phyloP scores from a whole-genome alignment of 2,113 vertebrate genomes.

The Chauna torquata region DNA sequence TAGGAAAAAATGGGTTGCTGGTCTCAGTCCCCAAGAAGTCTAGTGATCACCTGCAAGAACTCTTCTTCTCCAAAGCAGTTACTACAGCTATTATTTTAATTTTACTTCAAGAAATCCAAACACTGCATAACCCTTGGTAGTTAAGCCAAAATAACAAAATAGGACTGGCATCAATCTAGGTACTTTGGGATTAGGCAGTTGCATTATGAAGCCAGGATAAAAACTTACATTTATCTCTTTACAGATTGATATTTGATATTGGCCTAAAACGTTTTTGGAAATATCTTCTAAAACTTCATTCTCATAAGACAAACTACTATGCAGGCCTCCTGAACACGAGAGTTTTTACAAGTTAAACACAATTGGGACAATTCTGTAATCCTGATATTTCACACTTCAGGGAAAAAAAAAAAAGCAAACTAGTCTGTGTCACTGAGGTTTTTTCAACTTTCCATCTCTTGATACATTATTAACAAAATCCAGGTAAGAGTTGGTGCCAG shows the following conservation, averaged over 20 bases:
- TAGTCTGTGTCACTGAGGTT: background rate
- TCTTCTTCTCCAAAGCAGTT: background rate
- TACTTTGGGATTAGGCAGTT: background rate
- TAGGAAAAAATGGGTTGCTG: background rate
- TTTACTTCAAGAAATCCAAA: background rate
- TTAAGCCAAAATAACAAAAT: background rate
- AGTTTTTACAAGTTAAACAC: background rate
- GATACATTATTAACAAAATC: background rate
- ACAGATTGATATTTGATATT: background rate
- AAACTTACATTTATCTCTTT: background rate
- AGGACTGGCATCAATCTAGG: background rate
- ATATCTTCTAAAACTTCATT: background rate
- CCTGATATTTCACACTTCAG: background rate
- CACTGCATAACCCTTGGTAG: background rate
- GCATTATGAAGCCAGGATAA: conserved; percentile 31
- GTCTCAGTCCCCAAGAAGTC: background rate
- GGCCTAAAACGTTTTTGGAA: background rate
- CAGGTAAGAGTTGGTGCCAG: background rate
- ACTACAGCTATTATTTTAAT: background rate
- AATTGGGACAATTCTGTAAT: background rate
- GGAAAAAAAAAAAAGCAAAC: background rate
- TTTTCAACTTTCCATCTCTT: background rate
- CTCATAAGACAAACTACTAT: background rate
- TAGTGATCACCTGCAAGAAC: background rate
- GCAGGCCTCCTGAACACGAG: background rate